Conservation (phyloP, 2,113 vertebrate species). For the Urocynchramus pylzowi region DNA sequence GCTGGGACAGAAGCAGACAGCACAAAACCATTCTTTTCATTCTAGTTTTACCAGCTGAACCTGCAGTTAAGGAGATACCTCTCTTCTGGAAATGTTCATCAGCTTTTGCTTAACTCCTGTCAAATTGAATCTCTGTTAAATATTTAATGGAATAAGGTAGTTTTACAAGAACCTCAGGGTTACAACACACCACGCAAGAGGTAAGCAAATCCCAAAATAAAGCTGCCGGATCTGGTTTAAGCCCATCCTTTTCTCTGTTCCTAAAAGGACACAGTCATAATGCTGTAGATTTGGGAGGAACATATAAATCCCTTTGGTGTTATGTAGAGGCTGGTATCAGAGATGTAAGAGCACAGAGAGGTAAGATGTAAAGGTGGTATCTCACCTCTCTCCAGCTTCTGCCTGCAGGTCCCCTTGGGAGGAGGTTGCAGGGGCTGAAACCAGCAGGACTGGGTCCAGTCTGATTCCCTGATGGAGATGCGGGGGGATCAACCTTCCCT, state of each 20-base stretch:
- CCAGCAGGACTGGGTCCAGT: not conserved
- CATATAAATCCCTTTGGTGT: not conserved
- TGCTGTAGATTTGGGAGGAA: not conserved
- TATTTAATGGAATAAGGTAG: not conserved
- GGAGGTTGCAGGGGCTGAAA: not conserved
- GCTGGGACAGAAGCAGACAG: not conserved
- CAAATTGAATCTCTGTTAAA: not conserved
- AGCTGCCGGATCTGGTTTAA: not conserved
- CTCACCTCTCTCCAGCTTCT: not conserved
- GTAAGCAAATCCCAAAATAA: not conserved
- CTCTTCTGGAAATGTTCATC: not conserved
- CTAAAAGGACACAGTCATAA: not conserved
- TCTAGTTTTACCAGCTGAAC: not conserved
- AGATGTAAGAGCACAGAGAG: not conserved
- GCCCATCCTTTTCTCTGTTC: not conserved
- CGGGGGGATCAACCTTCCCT: not conserved
- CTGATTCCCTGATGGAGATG: not conserved
- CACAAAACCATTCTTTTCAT: not conserved
- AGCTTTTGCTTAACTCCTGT: not conserved
- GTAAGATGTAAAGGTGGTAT: not conserved
- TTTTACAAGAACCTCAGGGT: not conserved
- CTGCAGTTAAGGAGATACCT: not conserved
- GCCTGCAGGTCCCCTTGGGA: not conserved
- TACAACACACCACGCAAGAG: not conserved
- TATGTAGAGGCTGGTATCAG: not conserved